A percentile compares a stretch with the other conserved stretches of the same genome.
phyloP scores from a whole-genome alignment of 2,797 vertebrate species.

The Australoheros facetus region DNA sequence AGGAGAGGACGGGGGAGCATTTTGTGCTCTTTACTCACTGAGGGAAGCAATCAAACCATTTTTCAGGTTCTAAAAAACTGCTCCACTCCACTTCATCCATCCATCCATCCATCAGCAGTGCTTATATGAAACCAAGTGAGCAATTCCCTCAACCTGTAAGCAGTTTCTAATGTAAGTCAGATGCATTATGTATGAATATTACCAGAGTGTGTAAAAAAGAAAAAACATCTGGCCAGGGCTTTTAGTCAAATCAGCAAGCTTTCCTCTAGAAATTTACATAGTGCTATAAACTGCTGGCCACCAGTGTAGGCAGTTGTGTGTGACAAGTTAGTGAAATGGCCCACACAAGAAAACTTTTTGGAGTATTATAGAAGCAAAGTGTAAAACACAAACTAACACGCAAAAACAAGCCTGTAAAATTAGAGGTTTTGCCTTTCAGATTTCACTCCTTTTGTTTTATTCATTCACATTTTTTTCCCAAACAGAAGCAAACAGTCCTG shows the following conservation, averaged over 20 bases:
- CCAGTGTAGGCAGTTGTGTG: conserved; percentile 48
- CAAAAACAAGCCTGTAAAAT: neutral
- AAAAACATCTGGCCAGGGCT: conserved; percentile 41
- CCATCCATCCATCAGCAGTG: conserved; percentile 41
- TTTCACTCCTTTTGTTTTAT: neutral
- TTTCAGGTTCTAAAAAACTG: conserved; percentile 28
- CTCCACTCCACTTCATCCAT: conserved; percentile 25
- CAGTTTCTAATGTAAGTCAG: conserved; percentile 66
- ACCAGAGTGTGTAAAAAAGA: conserved; percentile 41
- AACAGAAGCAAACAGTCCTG: neutral
- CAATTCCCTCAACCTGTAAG: conserved; percentile 57
- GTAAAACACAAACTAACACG: neutral
- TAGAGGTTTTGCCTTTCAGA: accelerated
- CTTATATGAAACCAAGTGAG: conserved; percentile 50
- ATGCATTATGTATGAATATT: conserved; percentile 75
- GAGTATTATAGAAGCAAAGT: neutral
- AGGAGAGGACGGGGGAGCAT: neutral
- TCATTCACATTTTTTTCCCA: neutral
- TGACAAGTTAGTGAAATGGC: conserved; percentile 32
- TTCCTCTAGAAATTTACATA: conserved; percentile 57
- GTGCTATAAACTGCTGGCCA: conserved; percentile 46
- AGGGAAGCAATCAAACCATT: conserved; percentile 33
- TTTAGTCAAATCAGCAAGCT: conserved; percentile 75
- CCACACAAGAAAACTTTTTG: conserved; percentile 7
- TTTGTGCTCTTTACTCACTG: conserved; percentile 29